Evolutionary conservation across 2,888 invertebrate genomes (phyloP), one percentile per base, ranked within the genome.

Genomic region (Tetheella fluctuosa): DNA sequence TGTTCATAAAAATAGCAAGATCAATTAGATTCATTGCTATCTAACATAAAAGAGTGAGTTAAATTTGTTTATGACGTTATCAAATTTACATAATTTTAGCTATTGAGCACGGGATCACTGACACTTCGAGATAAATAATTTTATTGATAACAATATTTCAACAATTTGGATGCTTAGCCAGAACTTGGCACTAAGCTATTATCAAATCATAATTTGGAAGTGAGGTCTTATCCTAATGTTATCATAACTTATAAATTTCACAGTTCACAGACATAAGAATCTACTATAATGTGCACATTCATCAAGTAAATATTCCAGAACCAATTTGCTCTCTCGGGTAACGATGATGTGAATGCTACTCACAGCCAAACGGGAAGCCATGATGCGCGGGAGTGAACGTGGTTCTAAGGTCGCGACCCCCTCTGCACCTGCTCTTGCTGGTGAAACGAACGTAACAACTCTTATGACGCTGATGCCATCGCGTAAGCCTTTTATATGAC

Each of bases 311-410:
- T 20, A 55, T 13, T 63, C 61, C 59, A 55, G 53, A 59, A 59
- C 28, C 34, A 67, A 48, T 76, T 74, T 70, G 71, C 71, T 64
- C 64, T 67, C 23, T 67, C 61, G 61, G 62, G 52, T 65, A 65
- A 64, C 59, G 58, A 65, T 53, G 23, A n/a, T 63, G 48, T 54
- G 39, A 39, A 68, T 60, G 57, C 68, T 88, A 91, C 91, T 91
- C 85, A 91, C 91, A 77, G 88, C 83, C 71, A 87, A 76, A 69
- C 78, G 83, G 80, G 83, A 84, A 83, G 88, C 90, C 91, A 91
- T 91, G 76, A 61, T 87, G 84, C 73, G 79, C 80, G 81, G 76
- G 74, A 76, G 74, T 72, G 68, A 74, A 71, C 75, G 72, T 70
- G 67, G 71, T 70, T 66, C 67, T 61, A 57, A 68, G 69, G 67